Base-by-base conservation (phyloP, 2,797 vertebrate species). In the Ispidina lecontei region DNA sequence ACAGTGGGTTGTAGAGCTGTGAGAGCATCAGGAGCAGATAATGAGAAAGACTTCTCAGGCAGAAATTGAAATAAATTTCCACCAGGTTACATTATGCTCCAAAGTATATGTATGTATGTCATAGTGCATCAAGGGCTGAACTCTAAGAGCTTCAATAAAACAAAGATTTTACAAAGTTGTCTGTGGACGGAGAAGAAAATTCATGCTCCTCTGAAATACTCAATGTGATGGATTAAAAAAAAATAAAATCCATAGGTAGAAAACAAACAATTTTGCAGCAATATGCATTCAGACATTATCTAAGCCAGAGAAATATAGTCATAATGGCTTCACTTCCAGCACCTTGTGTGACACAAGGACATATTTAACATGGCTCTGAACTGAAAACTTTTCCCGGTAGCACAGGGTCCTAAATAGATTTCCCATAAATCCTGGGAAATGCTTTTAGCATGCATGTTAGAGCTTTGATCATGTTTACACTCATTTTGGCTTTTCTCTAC, bases 401-500 rank as follows among this genome's bases (percentile, higher is more conserved):
- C 41, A 26, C 15, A 44, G 25, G 43, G 47, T 82, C 76, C 69
- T 80, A 80, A 91, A 89, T 11, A 80, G 70, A 63, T 73, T 95
- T 94, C 83, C 95, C 78, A 59, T 82, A 89, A 94, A 86, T 35
- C 72, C 73, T 72, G 67, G 80, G 49, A 80, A 89, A 82, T 37
- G 28, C 28, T 89, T 81, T 84, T 18, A 89, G 35, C 9, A 49
- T 62, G 49, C 71, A 74, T 19, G 31, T 70, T 77, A 68, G 58
- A 6, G 78, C 74, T 94, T 93, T 94, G 84, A 94, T 92, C 77
- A 63, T n/a, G 59, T 77, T 59, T 68, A 18, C 26, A 8, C 73
- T 85, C 87, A 93, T 94, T 89, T 84, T 71, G 91, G 80, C 65
- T 89, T 94, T 92, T 87, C 77, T 84, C 73, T 94, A 37, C 22